A percentile compares a stretch with the other conserved stretches of the same genome.
Evolutionary conservation across 2,797 vertebrate genomes (phyloP).

Genomic region (Falco columbarius): DNA sequence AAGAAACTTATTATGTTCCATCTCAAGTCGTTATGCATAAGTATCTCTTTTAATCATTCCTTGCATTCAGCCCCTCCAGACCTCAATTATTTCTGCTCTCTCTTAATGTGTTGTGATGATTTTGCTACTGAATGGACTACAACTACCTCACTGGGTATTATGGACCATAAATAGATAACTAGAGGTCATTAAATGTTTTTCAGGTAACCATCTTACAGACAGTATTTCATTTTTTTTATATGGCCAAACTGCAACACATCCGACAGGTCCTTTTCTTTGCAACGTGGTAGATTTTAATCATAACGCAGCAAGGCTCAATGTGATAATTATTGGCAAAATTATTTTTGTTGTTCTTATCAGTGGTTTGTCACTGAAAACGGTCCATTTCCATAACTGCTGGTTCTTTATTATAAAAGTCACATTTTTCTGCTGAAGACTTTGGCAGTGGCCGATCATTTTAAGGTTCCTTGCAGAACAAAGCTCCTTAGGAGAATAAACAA

Average conservation of each 20-base stretch:
- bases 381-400: constrained; percentile 8
- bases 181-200: neutral
- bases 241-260: neutral
- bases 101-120: neutral
- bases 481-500: neutral
- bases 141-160: neutral
- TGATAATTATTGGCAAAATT: neutral
- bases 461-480: neutral
- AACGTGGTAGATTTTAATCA: neutral
- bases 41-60: constrained; percentile 55
- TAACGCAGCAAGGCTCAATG: neutral
- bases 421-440: neutral
- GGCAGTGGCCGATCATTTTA: neutral
- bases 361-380: neutral
- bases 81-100: constrained; percentile 60
- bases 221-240: neutral
- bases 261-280: neutral
- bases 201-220: neutral
- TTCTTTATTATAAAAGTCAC: neutral
- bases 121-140: neutral
- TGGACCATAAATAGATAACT: neutral
- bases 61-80: constrained; percentile 50
- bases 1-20: constrained; percentile 44
- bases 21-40: constrained; percentile 21
- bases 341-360: constrained; percentile 10